A percentile compares a stretch with the other conserved stretches of the same genome.
Evolutionary conservation across 2,797 vertebrate genomes (phyloP).

Genomic region (Gymnoscopelus microlampas): DNA sequence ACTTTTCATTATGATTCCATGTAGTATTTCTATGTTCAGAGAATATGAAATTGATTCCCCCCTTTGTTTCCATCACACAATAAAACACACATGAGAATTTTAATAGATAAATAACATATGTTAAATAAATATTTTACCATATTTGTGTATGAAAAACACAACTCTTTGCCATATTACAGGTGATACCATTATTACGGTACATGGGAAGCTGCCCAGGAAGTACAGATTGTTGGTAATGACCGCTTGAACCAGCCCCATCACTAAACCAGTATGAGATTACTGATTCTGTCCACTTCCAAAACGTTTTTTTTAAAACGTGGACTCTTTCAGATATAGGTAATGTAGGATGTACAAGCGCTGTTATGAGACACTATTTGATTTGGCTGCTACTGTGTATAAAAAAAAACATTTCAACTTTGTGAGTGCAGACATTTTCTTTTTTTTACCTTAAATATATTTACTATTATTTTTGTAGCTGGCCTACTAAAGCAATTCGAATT

Average conservation of each 20-base stretch:
- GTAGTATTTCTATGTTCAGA: conserved; percentile 22
- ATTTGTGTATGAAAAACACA: not conserved
- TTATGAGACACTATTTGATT: not conserved
- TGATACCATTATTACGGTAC: not conserved
- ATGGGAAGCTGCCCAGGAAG: too few species aligned
- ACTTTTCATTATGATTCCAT: conserved; percentile 37
- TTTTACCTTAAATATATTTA: conserved; percentile 19
- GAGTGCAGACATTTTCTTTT: conserved; percentile 28
- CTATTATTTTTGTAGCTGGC: conserved; percentile 25
- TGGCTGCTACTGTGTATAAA: conserved; percentile 46
- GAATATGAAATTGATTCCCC: not conserved
- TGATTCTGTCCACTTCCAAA: conserved; percentile 5
- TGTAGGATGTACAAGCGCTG: too few species aligned
- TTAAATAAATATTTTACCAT: not conserved
- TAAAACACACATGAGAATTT: conserved; percentile 2
- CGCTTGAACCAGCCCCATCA: not conserved
- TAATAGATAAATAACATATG: conserved; percentile 14
- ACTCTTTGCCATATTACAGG: conserved; percentile 10
- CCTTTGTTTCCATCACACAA: conserved; percentile 8
- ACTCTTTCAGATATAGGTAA: too few species aligned
- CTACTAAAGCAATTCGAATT: conserved; percentile 25
- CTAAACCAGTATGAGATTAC: not conserved
- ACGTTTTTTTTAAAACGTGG: not conserved
- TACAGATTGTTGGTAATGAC: conserved; percentile 6
- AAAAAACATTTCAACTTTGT: conserved; percentile 29